Conservation (phyloP, 2,113 vertebrate species). For the Rhizomys pruinosus region DNA sequence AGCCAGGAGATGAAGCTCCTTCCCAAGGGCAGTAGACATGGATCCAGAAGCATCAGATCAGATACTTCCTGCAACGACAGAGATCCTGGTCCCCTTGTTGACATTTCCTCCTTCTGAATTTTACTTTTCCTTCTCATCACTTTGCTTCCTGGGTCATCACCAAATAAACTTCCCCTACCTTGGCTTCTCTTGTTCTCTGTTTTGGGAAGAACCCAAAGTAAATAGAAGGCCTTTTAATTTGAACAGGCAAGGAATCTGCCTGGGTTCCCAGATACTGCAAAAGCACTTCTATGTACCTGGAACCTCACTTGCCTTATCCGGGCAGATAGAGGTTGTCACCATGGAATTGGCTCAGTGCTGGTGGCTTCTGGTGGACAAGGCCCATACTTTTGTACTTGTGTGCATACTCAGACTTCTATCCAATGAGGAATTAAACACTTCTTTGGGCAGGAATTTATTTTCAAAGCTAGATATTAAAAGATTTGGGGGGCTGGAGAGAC, state of each 20-base stretch:
- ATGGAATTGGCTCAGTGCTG: neutral
- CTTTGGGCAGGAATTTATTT: constrained; percentile 28
- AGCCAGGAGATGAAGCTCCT: neutral
- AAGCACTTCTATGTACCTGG: neutral
- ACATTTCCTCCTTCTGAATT: neutral
- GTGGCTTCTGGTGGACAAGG: neutral
- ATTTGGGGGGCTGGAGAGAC: no score
- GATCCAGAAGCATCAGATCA: neutral
- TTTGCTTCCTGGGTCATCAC: neutral
- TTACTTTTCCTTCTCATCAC: neutral
- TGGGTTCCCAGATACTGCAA: neutral
- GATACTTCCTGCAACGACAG: rapidly evolving
- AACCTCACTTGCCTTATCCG: neutral
- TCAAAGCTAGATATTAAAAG: neutral
- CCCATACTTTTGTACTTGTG: neutral
- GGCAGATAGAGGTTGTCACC: neutral
- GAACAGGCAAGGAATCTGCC: neutral
- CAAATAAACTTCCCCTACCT: neutral
- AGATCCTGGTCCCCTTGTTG: neutral
- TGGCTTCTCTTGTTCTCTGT: neutral
- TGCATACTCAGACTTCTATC: neutral
- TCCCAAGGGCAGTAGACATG: neutral
- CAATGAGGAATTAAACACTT: neutral
- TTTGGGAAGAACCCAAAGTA: neutral
- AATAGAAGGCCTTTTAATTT: neutral